Percentiles rank a stretch among this genome's conserved stretches.
phyloP scores from a whole-genome alignment of 2,888 invertebrate genomes.

The Ophion costatus region DNA sequence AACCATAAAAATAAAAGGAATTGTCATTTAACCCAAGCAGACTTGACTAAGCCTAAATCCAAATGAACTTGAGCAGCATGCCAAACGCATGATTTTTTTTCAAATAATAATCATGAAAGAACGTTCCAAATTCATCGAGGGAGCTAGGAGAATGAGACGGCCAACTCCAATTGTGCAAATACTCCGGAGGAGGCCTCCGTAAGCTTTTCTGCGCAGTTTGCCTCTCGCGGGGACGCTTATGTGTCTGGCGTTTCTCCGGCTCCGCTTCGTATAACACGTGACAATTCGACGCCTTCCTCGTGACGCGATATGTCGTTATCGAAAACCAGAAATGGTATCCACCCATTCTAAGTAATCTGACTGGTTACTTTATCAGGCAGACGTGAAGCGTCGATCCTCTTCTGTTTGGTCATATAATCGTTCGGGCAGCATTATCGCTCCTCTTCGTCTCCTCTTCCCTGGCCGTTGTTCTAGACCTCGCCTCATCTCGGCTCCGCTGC shows the following conservation, averaged over 20 bases:
- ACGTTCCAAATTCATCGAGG: background rate
- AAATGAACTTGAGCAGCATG: too few species aligned
- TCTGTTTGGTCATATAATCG: constrained; percentile 29
- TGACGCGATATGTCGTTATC: constrained; percentile 46
- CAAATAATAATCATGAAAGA: background rate
- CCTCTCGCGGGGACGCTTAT: background rate
- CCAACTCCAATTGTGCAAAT: constrained; percentile 1
- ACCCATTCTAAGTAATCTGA: constrained; percentile 24
- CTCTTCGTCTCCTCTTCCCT: too few species aligned
- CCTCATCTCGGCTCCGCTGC: constrained; percentile 22
- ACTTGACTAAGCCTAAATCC: too few species aligned
- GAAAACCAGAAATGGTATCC: constrained; percentile 35
- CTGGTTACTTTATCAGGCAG: constrained; percentile 37
- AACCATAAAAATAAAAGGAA: too few species aligned
- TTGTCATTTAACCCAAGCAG: too few species aligned
- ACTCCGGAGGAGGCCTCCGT: background rate
- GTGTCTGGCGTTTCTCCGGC: constrained; percentile 1
- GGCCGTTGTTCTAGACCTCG: too few species aligned
- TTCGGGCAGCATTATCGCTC: background rate
- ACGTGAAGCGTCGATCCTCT: constrained; percentile 16
- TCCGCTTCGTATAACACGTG: background rate
- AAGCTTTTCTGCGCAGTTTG: background rate
- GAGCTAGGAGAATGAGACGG: background rate
- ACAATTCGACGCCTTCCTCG: background rate
- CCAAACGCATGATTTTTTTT: too few species aligned